Percentiles rank a stretch among this genome's conserved stretches.
phyloP scores from a whole-genome alignment of 2,113 vertebrate species.

The Tylochromis polylepis region DNA sequence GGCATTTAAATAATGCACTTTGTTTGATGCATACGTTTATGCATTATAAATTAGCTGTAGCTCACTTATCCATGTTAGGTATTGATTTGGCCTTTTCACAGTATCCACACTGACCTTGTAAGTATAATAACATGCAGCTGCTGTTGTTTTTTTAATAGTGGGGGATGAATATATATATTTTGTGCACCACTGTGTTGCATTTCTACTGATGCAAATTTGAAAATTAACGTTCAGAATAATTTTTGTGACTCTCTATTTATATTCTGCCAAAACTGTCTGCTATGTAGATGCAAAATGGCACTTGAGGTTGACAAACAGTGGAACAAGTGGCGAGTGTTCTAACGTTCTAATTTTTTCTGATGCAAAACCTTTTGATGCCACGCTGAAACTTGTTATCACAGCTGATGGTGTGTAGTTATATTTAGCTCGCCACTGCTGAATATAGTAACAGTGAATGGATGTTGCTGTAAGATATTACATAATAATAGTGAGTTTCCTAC shows the following conservation, averaged over 20 bases:
- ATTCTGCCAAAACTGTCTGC: not conserved
- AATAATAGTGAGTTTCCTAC: slow-evolving; percentile 49
- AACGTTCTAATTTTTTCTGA: not conserved
- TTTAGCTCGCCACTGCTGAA: slow-evolving; percentile 34
- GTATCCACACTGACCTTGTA: not conserved
- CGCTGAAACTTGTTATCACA: slow-evolving; percentile 1
- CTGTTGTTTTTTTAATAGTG: not conserved
- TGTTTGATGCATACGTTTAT: not conserved
- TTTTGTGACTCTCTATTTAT: not conserved
- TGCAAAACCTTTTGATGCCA: slow-evolving; percentile 4
- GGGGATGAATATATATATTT: not conserved
- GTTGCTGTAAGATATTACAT: slow-evolving; percentile 53
- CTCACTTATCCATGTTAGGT: not conserved
- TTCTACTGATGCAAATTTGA: not conserved
- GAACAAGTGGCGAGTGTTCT: not conserved
- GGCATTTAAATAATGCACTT: not conserved
- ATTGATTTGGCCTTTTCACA: not conserved
- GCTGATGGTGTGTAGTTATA: slow-evolving; percentile 20
- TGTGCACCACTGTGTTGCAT: not conserved
- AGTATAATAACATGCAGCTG: not conserved
- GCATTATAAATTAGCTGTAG: not conserved
- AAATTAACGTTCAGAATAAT: not conserved
- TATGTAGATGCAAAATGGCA: not conserved
- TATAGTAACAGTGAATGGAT: slow-evolving; percentile 51
- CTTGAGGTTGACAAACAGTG: not conserved